Conservation (phyloP, 2,888 invertebrate species). For the Epirrhoe tristata region DNA sequence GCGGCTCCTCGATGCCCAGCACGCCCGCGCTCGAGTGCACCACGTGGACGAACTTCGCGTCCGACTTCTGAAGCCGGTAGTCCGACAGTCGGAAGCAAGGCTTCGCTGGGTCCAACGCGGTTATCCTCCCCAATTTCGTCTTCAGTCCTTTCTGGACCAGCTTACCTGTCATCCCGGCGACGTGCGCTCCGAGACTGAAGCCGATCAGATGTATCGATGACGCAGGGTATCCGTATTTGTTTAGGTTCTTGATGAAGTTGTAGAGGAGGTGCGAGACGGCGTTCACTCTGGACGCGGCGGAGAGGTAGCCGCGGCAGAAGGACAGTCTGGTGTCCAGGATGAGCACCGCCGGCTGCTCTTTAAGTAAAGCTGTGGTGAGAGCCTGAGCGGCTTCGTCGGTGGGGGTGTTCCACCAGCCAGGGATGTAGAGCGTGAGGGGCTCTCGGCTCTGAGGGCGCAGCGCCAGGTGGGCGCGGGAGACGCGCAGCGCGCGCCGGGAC, state of each 20-base stretch:
- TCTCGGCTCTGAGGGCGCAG: conserved; percentile 37
- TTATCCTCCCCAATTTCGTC: conserved; percentile 62
- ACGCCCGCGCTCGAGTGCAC: conserved; percentile 73
- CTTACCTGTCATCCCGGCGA: conserved; percentile 80
- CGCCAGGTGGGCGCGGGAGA: conserved; percentile 51
- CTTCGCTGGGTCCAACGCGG: conserved; percentile 74
- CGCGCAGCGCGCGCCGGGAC: conserved; percentile 47
- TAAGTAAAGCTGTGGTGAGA: conserved; percentile 62
- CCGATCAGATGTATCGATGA: conserved; percentile 85
- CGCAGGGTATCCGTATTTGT: conserved; percentile 63
- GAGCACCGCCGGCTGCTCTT: conserved; percentile 58
- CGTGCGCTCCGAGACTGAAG: conserved; percentile 87
- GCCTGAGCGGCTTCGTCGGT: conserved; percentile 66
- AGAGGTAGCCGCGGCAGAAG: conserved; percentile 71
- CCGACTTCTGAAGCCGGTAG: conserved; percentile 57
- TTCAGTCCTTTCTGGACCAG: conserved; percentile 58
- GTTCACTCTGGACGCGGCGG: conserved; percentile 66
- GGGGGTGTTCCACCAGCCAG: conserved; percentile 78
- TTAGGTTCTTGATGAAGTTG: conserved; percentile 58
- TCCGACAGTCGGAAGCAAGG: conserved; percentile 68
- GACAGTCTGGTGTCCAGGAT: conserved; percentile 67
- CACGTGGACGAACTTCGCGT: conserved; percentile 73
- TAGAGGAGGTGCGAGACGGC: conserved; percentile 62
- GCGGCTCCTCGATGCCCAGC: conserved; percentile 67
- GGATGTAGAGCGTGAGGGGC: conserved; percentile 66